A percentile compares a stretch with the other conserved stretches of the same genome.
phyloP scores from a whole-genome alignment of 2,113 vertebrate species.

The Spheniscus mendiculus region DNA sequence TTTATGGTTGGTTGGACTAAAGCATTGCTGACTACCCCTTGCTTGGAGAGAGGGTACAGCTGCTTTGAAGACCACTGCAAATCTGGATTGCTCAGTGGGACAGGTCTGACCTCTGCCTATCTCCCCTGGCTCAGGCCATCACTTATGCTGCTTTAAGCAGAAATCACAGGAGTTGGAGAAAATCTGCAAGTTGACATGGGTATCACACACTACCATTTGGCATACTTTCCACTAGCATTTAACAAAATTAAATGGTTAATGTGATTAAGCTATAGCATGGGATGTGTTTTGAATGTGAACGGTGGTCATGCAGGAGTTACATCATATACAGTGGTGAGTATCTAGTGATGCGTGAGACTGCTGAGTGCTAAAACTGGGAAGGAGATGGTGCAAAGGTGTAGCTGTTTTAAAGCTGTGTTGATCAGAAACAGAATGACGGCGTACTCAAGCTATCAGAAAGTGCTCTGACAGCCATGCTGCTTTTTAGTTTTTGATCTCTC shows the following conservation, averaged over 20 bases:
- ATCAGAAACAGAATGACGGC: not conserved
- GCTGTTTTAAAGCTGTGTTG: not conserved
- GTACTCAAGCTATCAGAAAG: not conserved
- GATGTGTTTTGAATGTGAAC: not conserved
- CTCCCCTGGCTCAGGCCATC: not conserved
- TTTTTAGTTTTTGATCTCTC: not conserved
- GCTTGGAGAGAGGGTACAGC: not conserved
- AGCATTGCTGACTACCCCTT: not conserved
- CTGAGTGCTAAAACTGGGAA: not conserved
- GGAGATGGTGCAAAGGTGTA: not conserved
- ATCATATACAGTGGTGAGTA: not conserved
- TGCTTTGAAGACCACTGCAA: not conserved
- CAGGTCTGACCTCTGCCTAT: not conserved
- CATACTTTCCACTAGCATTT: not conserved
- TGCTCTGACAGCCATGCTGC: not conserved
- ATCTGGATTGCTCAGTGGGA: not conserved
- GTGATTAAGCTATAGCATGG: not conserved
- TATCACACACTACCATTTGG: not conserved
- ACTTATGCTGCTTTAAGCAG: not conserved
- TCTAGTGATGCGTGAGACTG: not conserved
- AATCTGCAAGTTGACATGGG: not conserved
- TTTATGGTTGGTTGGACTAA: not conserved
- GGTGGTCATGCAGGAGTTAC: not conserved
- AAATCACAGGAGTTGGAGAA: not conserved
- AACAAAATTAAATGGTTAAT: not conserved